A percentile compares a stretch with the other conserved stretches of the same genome.
Evolutionary conservation across 1,140 invertebrate species (phyloP).

Genomic region (Gonatopus flavifemur): DNA sequence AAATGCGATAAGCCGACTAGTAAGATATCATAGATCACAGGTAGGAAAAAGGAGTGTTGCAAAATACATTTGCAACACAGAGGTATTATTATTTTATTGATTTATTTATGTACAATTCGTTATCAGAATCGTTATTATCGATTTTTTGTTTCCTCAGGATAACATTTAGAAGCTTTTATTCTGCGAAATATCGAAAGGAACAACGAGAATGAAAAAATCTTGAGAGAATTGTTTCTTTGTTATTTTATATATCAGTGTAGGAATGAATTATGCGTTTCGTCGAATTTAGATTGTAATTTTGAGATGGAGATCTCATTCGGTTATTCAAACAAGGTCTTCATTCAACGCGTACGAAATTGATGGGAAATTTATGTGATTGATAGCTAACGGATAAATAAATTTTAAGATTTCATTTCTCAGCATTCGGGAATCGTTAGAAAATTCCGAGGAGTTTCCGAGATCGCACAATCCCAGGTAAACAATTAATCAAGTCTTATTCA

Average conservation of each 20-base stretch:
- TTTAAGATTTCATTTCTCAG: too few relatives aligned
- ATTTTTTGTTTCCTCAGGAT: conserved; percentile 6
- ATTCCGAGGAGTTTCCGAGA: too few relatives aligned
- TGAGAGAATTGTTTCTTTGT: neutral
- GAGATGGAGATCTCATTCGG: too few relatives aligned
- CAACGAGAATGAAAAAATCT: conserved; percentile 8
- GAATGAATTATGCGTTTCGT: too few relatives aligned
- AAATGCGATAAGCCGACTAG: conserved; percentile 34
- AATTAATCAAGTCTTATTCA: too few relatives aligned
- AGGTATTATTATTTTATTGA: conserved; percentile 17
- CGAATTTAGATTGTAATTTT: too few relatives aligned
- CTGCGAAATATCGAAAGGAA: conserved; percentile 11
- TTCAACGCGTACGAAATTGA: too few relatives aligned
- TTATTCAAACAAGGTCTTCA: too few relatives aligned
- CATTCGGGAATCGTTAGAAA: too few relatives aligned
- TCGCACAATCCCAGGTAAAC: too few relatives aligned
- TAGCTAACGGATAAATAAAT: too few relatives aligned
- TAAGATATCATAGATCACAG: conserved; percentile 34
- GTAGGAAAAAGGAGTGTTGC: conserved; percentile 26
- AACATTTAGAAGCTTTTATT: conserved; percentile 2
- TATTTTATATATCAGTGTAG: neutral
- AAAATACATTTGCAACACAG: conserved; percentile 16
- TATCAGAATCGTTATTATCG: neutral
- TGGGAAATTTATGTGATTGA: too few relatives aligned
- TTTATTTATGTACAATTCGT: conserved; percentile 14